phyloP scores from a whole-genome alignment of 2,797 vertebrate genomes.

The Myripristis murdjan region DNA sequence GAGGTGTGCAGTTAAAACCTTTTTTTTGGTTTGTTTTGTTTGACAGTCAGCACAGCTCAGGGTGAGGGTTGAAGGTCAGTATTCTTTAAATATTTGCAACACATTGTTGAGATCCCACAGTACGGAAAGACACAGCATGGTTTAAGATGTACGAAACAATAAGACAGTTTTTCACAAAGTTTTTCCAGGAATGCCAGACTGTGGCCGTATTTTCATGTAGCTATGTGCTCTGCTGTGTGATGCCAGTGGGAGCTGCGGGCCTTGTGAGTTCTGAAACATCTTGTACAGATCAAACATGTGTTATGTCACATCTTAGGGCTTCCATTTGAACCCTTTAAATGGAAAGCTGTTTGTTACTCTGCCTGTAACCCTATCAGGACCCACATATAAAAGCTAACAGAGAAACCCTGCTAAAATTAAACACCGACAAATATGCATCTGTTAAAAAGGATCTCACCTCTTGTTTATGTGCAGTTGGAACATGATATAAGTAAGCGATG shows the following conservation, averaged over 20 bases:
- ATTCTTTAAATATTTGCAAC: no score
- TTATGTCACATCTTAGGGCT: neutral
- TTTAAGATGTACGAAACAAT: no score
- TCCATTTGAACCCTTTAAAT: neutral
- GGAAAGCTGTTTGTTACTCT: neutral
- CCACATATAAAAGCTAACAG: neutral
- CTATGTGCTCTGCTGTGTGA: neutral
- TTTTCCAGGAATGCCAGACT: neutral
- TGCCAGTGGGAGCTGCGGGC: neutral
- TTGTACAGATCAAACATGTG: conserved; percentile 7
- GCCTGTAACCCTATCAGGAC: neutral
- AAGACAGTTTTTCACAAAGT: neutral
- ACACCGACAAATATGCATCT: neutral
- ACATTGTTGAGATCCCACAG: no score
- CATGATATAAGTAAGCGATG: conserved; percentile 2
- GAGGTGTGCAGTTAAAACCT: no score
- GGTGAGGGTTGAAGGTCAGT: no score
- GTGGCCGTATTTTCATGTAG: neutral
- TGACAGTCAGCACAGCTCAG: no score
- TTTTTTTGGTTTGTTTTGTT: no score
- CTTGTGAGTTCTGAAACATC: neutral
- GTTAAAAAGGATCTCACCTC: neutral
- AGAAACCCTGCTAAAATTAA: neutral
- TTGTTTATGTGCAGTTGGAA: conserved; percentile 3
- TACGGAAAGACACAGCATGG: no score